Conservation (phyloP, 2,797 vertebrate species). For the Acestrorhynchus altus region DNA sequence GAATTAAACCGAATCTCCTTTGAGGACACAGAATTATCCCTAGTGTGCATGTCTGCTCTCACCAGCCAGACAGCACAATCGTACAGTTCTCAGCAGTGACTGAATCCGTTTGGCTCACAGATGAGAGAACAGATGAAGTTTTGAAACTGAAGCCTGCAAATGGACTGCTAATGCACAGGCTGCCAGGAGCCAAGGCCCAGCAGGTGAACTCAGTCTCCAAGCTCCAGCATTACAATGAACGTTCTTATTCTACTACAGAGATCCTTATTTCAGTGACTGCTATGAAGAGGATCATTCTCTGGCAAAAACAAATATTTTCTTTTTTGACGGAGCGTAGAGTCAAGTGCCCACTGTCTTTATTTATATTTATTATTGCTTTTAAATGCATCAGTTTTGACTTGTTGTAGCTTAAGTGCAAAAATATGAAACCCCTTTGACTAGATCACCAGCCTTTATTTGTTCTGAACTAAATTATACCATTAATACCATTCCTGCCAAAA, state of each 20-base stretch:
- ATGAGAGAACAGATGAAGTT: not conserved
- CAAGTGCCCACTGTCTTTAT: too few species aligned
- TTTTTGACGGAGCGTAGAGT: too few species aligned
- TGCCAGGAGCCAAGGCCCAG: not conserved
- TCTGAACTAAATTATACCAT: too few species aligned
- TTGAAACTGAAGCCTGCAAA: not conserved
- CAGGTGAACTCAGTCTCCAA: not conserved
- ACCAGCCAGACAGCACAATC: not conserved
- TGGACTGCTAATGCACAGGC: conserved; percentile 1
- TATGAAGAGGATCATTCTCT: too few species aligned
- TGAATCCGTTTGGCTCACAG: not conserved
- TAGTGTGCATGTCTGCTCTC: not conserved
- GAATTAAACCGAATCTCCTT: not conserved
- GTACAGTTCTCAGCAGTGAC: not conserved
- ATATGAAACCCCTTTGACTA: too few species aligned
- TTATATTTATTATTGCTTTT: too few species aligned
- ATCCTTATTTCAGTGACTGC: too few species aligned
- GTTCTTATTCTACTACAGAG: not conserved
- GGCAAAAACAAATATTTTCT: too few species aligned
- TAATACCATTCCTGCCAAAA: too few species aligned
- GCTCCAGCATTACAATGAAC: not conserved
- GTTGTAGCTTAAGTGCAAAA: too few species aligned
- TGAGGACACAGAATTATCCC: not conserved
- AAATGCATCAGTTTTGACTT: too few species aligned
- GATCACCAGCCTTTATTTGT: too few species aligned